Conservation (phyloP, 1,140 invertebrate species). For the Atta colombica region DNA sequence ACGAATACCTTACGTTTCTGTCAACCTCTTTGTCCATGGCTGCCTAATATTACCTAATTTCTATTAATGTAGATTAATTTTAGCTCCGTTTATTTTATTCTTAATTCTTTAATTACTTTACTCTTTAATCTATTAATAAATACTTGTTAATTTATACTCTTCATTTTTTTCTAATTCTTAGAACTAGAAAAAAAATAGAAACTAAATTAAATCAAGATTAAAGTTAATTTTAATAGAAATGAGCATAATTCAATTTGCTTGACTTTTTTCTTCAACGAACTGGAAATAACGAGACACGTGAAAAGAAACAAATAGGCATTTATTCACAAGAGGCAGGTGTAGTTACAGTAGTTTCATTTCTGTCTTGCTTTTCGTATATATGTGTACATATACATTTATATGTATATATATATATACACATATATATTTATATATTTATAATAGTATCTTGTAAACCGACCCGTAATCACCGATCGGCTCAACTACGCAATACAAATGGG, state of each 20-base stretch:
- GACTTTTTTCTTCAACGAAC: not conserved
- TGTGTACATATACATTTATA: slow-evolving; percentile 49
- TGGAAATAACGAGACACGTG: slow-evolving; percentile 69
- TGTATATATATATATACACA: slow-evolving; percentile 57
- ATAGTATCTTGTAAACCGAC: slow-evolving; percentile 78
- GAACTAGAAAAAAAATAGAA: no score
- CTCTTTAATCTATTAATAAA: no score
- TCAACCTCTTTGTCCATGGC: not conserved
- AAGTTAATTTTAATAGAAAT: no score
- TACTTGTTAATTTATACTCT: no score
- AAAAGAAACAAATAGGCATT: slow-evolving; percentile 86
- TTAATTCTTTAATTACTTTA: no score
- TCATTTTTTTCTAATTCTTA: no score
- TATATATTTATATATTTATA: slow-evolving; percentile 73
- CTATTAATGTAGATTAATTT: no score
- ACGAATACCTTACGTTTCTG: not conserved
- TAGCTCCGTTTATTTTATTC: no score
- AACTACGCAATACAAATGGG: slow-evolving; percentile 83
- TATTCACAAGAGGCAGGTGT: slow-evolving; percentile 86
- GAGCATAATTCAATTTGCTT: not conserved
- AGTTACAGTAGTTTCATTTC: slow-evolving; percentile 84
- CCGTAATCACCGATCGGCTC: slow-evolving; percentile 72
- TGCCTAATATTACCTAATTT: no score
- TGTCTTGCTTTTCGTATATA: slow-evolving; percentile 74
- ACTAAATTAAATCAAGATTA: no score